Evolutionary conservation across 2,797 vertebrate genomes (phyloP), one percentile per base, ranked within the genome.

Genomic region (Eremophila alpestris): DNA sequence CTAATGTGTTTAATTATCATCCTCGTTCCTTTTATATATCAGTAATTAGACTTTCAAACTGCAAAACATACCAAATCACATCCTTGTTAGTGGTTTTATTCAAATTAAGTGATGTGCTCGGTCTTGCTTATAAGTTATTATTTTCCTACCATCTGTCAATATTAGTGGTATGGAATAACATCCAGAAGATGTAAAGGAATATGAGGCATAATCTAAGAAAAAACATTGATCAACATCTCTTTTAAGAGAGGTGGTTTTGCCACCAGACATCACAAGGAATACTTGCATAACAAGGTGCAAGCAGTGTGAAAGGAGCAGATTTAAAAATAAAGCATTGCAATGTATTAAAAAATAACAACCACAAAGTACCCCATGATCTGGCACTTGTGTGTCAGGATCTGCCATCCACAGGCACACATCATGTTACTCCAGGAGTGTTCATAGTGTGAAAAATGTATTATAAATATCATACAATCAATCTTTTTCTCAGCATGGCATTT

Each of bases 401-500:
- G 68, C 68, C 69, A 87, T 71, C 60, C 93, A 55, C 62, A 51
- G 52, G 45, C 52, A 55, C 36, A n/a, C 4, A 5, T 80, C 40
- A 2, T 74, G 60, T 75, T 94, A 85, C 65, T 87, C 40, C 62
- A 78, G 46, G 63, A 92, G 51, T 40, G 69, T 41, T 91, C 46
- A 21, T 24, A 30, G 40, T 69, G 55, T 68, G 71, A 83, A 71
- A 87, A 38, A 11, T 5, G 1, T 80, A 46, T 83, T 64, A 86
- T 41, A 88, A 93, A 91, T 94, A 91, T 71, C 46, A 69, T 29
- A 43, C 76, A 68, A 85, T 91, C 79, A 75, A 2, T 87, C 73
- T 83, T 94, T 62, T 63, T 49, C 71, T 93, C 65, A 88, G 64
- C 58, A 45, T 51, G 69, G 46, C 51, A 64, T 94, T 96, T 81